phyloP scores from a whole-genome alignment of 2,888 invertebrate genomes.

The Drosophila heteroneura region DNA sequence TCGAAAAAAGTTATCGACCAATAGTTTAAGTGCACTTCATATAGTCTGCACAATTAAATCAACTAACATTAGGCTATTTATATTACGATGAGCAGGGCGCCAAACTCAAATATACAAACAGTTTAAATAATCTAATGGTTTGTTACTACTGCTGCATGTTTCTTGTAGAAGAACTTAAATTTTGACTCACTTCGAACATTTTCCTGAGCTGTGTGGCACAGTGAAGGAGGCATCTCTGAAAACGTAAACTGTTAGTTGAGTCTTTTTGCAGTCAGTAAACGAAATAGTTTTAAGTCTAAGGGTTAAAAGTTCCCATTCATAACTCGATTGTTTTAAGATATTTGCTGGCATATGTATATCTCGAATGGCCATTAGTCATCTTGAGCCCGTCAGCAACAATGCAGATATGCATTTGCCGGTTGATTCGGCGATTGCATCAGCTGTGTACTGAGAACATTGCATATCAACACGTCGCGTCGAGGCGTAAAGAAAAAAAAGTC shows the following conservation, averaged over 20 bases:
- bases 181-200: neutral
- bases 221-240: no score
- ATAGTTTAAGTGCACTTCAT: neutral
- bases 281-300: neutral
- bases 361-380: slow-evolving; percentile 7
- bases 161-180: neutral
- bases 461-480: slow-evolving; percentile 39
- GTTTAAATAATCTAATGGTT: neutral
- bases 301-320: neutral
- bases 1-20: neutral
- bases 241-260: no score
- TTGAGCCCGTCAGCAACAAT: slow-evolving; percentile 5
- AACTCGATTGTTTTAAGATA: neutral
- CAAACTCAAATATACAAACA: neutral
- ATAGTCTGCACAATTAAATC: neutral
- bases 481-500: neutral
- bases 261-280: no score
- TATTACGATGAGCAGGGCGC: neutral
- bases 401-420: slow-evolving; percentile 17
- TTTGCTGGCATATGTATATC: neutral
- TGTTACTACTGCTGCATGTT: neutral
- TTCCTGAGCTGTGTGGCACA: neutral
- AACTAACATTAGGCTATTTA: neutral
- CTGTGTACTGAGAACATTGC: slow-evolving; percentile 7
- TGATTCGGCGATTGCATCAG: slow-evolving; percentile 1